Evolutionary conservation across 2,888 invertebrate genomes (phyloP), one percentile per base, ranked within the genome.

Genomic region (Acheta domesticus): DNA sequence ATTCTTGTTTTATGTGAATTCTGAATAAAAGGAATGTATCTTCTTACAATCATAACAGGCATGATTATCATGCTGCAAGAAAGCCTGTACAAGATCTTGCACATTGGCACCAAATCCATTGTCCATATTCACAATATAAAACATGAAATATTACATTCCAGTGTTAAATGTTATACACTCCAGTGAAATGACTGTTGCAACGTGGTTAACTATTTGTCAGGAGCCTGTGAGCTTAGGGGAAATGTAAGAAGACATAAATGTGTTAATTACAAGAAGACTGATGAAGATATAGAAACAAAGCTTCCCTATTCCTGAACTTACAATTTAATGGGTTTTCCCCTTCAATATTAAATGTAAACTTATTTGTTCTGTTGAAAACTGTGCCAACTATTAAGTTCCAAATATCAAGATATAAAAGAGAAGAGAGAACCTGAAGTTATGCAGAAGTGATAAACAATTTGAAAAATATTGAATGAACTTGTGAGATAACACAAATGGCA

Each of bases 251-350:
- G 62, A 62, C 62, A 62, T 19, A 62, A 62, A 62, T 19, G 62
- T 62, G 62, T 62, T 62, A 62, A 62, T 62, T 62, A 62, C 62
- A 62, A 62, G 62, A 62, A 62, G 62, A 62, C 62, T 62, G 62
- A 62, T 62, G 62, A 62, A 62, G 62, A 62, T 62, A 36, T 62
- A 62, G 62, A 62, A 19, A 62, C 62, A 62, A 62, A 62, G 62
- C 62, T 62, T 62, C 62, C 62, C 62, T 62, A 62, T 62, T 62
- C 62, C 62, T n/a, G 62, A 62, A 62, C 62, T 62, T 62, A 62
- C 14, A n/a, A 62, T 62, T 62, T 62, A 62, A 62, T 62, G 62
- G 62, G 62, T 62, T 62, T 62, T 36, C 36, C 62, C 62, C 62
- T n/a, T 62, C 62, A 62, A 62, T 62, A 62, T 62, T 62, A 62